Conservation (phyloP, 1,140 invertebrate genomes). For the Hesperophylax magnus region DNA sequence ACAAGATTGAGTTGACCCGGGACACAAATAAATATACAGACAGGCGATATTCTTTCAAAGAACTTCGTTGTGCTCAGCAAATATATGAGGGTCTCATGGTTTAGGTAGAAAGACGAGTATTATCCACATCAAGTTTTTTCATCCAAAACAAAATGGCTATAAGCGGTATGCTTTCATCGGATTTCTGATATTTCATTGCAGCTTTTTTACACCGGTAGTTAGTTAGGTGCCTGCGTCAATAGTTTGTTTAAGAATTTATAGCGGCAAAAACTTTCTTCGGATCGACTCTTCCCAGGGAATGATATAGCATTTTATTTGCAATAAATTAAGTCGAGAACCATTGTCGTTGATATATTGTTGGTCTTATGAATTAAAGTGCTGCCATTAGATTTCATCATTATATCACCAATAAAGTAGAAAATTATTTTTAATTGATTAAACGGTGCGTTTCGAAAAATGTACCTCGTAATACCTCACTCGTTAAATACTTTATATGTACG, state of each 20-base stretch:
- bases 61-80: too few species aligned
- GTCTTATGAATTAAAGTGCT: not conserved
- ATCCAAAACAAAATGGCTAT: not conserved
- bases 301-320: constrained; percentile 3
- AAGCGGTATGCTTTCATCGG: constrained; percentile 5
- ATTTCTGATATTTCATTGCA: constrained; percentile 8
- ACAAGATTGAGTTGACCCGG: too few species aligned
- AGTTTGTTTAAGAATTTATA: constrained; percentile 22
- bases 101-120: not conserved
- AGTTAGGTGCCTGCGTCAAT: not conserved
- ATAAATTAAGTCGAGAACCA: not conserved
- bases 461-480: too few species aligned
- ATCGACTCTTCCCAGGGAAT: not conserved
- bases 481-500: too few species aligned
- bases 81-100: too few species aligned
- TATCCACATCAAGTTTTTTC: not conserved
- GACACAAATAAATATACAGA: too few species aligned
- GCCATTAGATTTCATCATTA: too few species aligned
- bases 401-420: too few species aligned
- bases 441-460: too few species aligned
- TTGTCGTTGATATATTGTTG: not conserved
- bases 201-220: not conserved
- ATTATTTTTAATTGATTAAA: too few species aligned
- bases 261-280: constrained; percentile 14
- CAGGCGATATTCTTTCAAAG: too few species aligned